Conservation (phyloP, 2,888 invertebrate genomes). For the Pseudococcus jackbeardsleyi region DNA sequence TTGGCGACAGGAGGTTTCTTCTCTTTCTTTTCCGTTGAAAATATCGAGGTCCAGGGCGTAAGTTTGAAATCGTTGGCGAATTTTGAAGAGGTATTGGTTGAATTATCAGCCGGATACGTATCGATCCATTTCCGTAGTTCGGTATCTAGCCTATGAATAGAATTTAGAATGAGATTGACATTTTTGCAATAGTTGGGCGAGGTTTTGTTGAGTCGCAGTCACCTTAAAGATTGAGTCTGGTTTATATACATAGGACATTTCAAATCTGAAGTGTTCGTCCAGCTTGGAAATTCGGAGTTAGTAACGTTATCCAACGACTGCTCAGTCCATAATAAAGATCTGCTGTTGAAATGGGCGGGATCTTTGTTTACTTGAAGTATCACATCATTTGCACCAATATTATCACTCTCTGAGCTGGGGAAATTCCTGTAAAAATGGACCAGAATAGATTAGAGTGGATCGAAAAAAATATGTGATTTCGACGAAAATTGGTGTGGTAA, state of each 20-base stretch:
- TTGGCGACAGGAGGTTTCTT: background rate
- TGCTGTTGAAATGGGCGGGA: constrained; percentile 69
- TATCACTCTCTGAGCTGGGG: background rate
- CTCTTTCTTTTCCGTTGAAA: constrained; percentile 44
- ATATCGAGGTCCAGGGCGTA: constrained; percentile 39
- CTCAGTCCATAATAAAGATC: constrained; percentile 73
- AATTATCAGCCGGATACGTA: constrained; percentile 67
- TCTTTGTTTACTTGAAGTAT: constrained; percentile 58
- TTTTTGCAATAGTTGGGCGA: background rate
- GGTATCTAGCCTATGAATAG: constrained; percentile 76
- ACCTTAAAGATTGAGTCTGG: constrained; percentile 82
- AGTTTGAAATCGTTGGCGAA: constrained; percentile 38
- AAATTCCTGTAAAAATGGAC: constrained; percentile 5
- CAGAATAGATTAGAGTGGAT: too few species aligned
- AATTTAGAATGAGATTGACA: constrained; percentile 26
- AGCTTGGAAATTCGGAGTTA: constrained; percentile 68
- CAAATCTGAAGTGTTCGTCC: constrained; percentile 68
- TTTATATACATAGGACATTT: constrained; percentile 80
- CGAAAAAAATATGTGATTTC: too few species aligned
- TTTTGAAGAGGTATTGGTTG: constrained; percentile 18
- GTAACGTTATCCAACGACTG: constrained; percentile 64
- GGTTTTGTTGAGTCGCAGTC: constrained; percentile 37
- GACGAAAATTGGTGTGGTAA: too few species aligned
- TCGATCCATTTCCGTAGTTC: constrained; percentile 86
- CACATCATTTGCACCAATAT: constrained; percentile 12